Evolutionary conservation across 2,113 vertebrate species (phyloP), one percentile per base, ranked within the genome.

Genomic region (Colius striatus): DNA sequence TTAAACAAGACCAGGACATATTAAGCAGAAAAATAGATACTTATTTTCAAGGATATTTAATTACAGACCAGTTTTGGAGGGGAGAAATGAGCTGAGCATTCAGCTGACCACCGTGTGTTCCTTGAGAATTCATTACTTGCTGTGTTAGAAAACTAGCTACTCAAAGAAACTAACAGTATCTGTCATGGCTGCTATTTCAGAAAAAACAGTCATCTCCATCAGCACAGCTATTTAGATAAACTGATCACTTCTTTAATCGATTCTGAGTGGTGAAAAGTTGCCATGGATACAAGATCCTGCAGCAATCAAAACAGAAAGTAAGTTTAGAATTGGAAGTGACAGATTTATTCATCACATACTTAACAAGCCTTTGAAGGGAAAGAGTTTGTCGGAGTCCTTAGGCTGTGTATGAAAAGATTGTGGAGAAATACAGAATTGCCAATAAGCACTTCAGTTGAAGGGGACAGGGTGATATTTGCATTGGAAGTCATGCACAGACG

Each of bases 281-380:
- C 97, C 97, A 98, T 98, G 98, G 98, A 97, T 98, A 98, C 98
- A 62, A 81, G 94, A 97, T 96, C 95, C 96, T 98, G 94, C 85
- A 97, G 96, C 97, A 96, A 97, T 98, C 98, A 98, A 97, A 98
- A 97, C 97, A 97, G 95, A 97, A 97, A 97, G 97, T 96, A 95
- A 96, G 96, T 97, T 98, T 96, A 95, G 97, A 97, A 98, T 98
- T 98, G 97, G 93, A 98, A 98, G 97, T 98, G 98, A 98, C 97
- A 98, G 98, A 97, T 98, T 98, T 98, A 97, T 98, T 98, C 98
- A 98, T 97, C 98, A 98, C 97, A 91, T 95, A 97, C 97, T 98
- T 98, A 98, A 97, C 97, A 97, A 98, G 96, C 95, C 97, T 98
- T 98, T 98, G 98, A 98, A 98, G 96, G 95, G 91, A 95, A 95